Evolutionary conservation across 2,888 invertebrate species (phyloP), one percentile per base, ranked within the genome.

Genomic region (Lysandra coridon): DNA sequence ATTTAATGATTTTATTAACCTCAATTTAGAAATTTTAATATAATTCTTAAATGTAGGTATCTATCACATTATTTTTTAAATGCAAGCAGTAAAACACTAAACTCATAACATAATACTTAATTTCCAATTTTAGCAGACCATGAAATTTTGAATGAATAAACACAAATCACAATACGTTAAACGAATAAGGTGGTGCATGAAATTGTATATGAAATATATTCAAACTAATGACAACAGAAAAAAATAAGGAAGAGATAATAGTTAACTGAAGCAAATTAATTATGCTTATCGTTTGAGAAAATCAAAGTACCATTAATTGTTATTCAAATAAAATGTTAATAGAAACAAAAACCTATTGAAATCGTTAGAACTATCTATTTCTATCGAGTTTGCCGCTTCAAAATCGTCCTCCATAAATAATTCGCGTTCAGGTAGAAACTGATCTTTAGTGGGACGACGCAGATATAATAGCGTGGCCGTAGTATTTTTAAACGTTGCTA

Each of bases 371-470:
- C 30, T 23, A 49, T 75, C 33, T 53, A 33, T 57, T 76, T 76
- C 33, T 57, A 57, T 75, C 75, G 44, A 33, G 69, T 69, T 69
- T 37, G 69, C 69, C 69, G 57, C 53, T 76, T 76, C 53, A 6
- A 76, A 69, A 69, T 69, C 69, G 76, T 76, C 53, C 76, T 30
- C 76, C 76, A 76, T 76, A 57, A 76, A 76, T 76, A 76, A 76
- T 76, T 76, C 76, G 57, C 53, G 23, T 53, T 57, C 76, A 76
- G 76, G 76, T 76, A 76, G 57, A 76, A 76, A 76, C 76, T 76
- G 76, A 57, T 76, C 76, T 75, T 75, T 75, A 44, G 75, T 49
- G 75, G 76, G 76, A 76, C 76, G 76, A 53, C 76, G 53, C 44
- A 74, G 40, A 74, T 76, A 57, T 76, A 57, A 33, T 53, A 76